Conservation (phyloP, 2,888 invertebrate genomes). For the Ophion obscuratus region DNA sequence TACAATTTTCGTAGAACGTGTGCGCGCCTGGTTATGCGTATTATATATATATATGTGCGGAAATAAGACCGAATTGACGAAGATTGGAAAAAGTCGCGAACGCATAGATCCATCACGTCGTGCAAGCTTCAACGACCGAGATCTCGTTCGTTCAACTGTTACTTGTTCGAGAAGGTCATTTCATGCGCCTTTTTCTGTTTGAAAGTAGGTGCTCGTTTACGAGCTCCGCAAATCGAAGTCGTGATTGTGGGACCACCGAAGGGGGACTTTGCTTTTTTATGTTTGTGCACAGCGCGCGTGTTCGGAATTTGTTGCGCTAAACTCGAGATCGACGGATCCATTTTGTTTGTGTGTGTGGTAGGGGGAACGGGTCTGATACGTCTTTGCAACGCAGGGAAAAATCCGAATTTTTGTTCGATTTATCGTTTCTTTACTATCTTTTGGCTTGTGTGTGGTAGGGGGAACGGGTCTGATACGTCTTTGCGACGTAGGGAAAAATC, state of each 20-base stretch:
- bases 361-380: not conserved
- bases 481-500: conserved; percentile 41
- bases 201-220: not conserved
- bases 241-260: conserved; percentile 28
- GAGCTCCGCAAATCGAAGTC: conserved; percentile 34
- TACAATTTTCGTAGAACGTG: not conserved
- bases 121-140: conserved; percentile 51
- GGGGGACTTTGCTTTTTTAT: not conserved
- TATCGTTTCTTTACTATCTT: conserved; percentile 8
- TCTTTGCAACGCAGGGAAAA: conserved; percentile 40
- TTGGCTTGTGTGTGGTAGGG: not conserved
- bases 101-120: conserved; percentile 56
- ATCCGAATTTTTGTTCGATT: conserved; percentile 36
- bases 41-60: not conserved
- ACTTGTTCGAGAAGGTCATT: conserved; percentile 18
- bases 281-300: not conserved
- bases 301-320: conserved; percentile 22
- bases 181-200: not conserved
- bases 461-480: not conserved
- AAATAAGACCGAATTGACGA: conserved; percentile 25
- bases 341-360: not conserved
- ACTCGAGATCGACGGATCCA: conserved; percentile 29
- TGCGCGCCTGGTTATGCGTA: not conserved
- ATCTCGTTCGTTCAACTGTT: conserved; percentile 53
- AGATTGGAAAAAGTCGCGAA: conserved; percentile 10